Percentiles rank a stretch among this genome's conserved stretches.
phyloP scores from a whole-genome alignment of 2,797 vertebrate species.

The Gambelia wislizenii region DNA sequence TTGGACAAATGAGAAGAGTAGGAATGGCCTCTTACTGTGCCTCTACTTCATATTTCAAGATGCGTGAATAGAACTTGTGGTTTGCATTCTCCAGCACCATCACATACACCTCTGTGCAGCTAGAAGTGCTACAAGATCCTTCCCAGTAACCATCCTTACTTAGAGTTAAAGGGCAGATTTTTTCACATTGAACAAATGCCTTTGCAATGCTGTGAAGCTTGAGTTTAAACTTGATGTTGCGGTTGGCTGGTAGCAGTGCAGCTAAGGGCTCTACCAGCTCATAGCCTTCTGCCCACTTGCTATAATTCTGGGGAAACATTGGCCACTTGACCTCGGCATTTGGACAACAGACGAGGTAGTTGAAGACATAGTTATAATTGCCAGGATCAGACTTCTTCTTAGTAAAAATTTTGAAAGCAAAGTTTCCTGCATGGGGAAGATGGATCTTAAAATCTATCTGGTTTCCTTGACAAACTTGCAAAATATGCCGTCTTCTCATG shows the following conservation, averaged over 20 bases:
- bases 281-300: conserved; percentile 78
- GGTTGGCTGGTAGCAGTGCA: conserved; percentile 78
- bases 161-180: conserved; percentile 72
- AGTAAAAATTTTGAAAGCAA: conserved; percentile 80
- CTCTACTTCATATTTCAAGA: conserved; percentile 81
- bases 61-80: conserved; percentile 76
- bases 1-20: conserved; percentile 15
- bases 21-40: conserved; percentile 60
- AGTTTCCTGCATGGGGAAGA: conserved; percentile 79
- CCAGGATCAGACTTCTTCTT: conserved; percentile 79
- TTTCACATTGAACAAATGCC: conserved; percentile 78
- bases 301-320: conserved; percentile 78
- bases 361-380: conserved; percentile 81
- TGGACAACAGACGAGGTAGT: conserved; percentile 82
- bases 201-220: conserved; percentile 80
- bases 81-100: conserved; percentile 80
- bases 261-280: conserved; percentile 84
- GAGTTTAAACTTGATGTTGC: conserved; percentile 79
- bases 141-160: conserved; percentile 81
- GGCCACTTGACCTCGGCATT: conserved; percentile 82
- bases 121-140: conserved; percentile 80
- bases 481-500: conserved; percentile 72
- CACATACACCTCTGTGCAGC: conserved; percentile 80
- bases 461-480: conserved; percentile 75
- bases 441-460: conserved; percentile 79